Base-by-base conservation (phyloP, 2,888 invertebrate species). In the Epinotia nisella region DNA sequence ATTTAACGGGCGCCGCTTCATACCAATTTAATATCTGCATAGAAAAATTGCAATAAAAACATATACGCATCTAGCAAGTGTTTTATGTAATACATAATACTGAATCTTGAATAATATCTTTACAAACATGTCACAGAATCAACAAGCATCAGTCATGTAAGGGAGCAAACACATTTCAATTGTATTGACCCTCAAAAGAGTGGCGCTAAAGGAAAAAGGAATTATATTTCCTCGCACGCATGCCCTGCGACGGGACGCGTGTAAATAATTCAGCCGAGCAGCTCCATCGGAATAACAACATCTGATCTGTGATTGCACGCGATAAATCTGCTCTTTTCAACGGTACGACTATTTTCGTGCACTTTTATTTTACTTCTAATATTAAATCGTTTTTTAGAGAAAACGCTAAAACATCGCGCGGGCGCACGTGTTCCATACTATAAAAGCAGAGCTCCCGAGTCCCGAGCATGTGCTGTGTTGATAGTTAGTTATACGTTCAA, bases 201-300 rank as follows among this genome's bases (percentile, higher is more conserved):
- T 73, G 71, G 70, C 74, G 72, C 76, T 75, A 77, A 76, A 76
- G 62, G 70, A 77, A 78, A 79, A 74, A 78, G 80, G 80, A 83
- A 84, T 82, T 81, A 81, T 83, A 81, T 84, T 84, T 82, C 83
- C 79, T 77, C 76, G 79, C 78, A 81, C 81, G 81, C 83, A 79
- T 77, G 58, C 61, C 55, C 61, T 29, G 69, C 68, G 53, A 19
- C 45, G 64, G 60, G 83, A 85, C 85, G 82, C 83, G 86, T 87
- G 88, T 92, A 90, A 92, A 93, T 93, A 91, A 93, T 92, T 92
- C 91, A 92, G 86, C 84, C 86, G 83, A 87, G 83, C 87, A 17
- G 85, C 88, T 90, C 89, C 84, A 87, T 85, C 83, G 85, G 91
- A 92, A 92, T 91, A 91, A 90, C 87, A 90, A 90, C 90, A 89